Conservation (phyloP, 2,113 vertebrate species). For the Tachycineta bicolor region DNA sequence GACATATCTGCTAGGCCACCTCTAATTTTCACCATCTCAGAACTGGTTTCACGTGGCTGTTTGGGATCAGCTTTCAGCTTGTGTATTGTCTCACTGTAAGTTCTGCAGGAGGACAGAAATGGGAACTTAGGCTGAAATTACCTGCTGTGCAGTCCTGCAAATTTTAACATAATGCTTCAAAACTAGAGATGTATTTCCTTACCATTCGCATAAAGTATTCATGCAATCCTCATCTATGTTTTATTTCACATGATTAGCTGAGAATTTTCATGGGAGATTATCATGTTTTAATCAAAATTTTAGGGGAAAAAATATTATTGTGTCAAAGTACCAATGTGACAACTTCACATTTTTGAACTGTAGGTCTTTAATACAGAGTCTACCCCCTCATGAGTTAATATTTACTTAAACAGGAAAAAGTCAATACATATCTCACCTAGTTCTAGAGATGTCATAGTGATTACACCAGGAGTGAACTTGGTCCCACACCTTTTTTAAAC, state of each 20-base stretch:
- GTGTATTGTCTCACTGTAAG: neutral
- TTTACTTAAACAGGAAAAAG: neutral
- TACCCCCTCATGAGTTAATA: neutral
- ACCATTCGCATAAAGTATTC: neutral
- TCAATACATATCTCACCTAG: neutral
- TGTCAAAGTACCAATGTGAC: neutral
- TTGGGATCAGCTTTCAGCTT: constrained; percentile 20
- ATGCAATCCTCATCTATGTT: neutral
- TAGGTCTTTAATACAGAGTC: neutral
- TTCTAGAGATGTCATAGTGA: neutral
- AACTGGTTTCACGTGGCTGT: constrained; percentile 8
- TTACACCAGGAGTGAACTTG: neutral
- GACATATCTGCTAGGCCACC: neutral
- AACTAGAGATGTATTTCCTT: neutral
- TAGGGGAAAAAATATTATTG: neutral
- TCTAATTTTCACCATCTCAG: constrained; percentile 18
- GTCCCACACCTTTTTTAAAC: neutral
- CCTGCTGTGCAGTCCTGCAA: neutral
- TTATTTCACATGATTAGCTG: constrained; percentile 9
- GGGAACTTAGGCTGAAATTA: neutral
- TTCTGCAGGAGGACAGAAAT: neutral
- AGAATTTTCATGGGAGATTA: neutral
- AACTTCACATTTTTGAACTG: neutral
- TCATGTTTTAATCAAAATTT: neutral
- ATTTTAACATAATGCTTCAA: constrained; percentile 9